A percentile compares a stretch with the other conserved stretches of the same genome.
These are phyloP conservation scores for Drosophila burlai DNA, from an alignment of 1,140 invertebrate genomes.

Conservation along the genomic window DNA sequence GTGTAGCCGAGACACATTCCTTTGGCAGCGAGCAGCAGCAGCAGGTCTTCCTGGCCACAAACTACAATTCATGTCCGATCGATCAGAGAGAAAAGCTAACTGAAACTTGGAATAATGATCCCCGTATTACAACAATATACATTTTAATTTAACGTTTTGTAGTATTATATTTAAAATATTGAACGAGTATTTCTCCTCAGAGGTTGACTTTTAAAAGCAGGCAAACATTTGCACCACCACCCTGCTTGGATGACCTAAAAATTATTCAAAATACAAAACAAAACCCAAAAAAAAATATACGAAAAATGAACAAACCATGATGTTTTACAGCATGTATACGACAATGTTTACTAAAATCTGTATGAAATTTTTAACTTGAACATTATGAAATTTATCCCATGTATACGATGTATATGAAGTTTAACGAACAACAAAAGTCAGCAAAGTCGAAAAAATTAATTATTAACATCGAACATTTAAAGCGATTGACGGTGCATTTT, in stretches of 20 bases:
- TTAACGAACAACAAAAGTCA: constrained; percentile 5
- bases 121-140: not conserved
- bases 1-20: constrained; percentile 15
- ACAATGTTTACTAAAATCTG: constrained; percentile 35
- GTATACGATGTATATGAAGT: constrained; percentile 26
- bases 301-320: constrained; percentile 21
- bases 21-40: not conserved
- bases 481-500: constrained; percentile 5
- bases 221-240: constrained; percentile 5
- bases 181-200: not conserved
- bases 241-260: constrained; percentile 3
- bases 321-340: constrained; percentile 36
- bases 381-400: constrained; percentile 35
- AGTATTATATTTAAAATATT: constrained; percentile 4
- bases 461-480: not conserved
- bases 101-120: not conserved
- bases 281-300: not conserved
- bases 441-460: constrained; percentile 1
- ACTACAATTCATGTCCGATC: not conserved
- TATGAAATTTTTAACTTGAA: constrained; percentile 36
- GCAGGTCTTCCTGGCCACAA: constrained; percentile 1
- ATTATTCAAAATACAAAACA: not conserved
- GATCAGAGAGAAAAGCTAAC: not conserved
- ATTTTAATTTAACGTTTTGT: not conserved
- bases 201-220: not conserved